Conservation (phyloP, 2,113 vertebrate genomes). For the Phaethornis superciliosus region DNA sequence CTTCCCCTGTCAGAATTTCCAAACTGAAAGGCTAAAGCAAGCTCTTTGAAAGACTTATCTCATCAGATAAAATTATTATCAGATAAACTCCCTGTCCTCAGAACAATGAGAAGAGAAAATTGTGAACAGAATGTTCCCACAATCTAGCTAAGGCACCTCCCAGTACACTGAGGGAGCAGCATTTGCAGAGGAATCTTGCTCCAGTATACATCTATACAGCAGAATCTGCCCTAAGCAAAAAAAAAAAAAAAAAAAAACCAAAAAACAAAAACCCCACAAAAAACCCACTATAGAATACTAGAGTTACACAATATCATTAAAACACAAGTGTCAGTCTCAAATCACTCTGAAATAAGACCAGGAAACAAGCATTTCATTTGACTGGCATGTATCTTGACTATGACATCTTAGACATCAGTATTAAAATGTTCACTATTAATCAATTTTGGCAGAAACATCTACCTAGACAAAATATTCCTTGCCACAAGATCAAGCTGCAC, state of each 20-base stretch:
- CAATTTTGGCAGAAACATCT: background rate
- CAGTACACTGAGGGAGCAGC: background rate
- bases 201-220: background rate
- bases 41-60: background rate
- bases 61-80: background rate
- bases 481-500: background rate
- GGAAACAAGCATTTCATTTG: background rate
- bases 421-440: accelerated
- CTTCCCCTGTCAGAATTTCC: background rate
- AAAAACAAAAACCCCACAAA: too few species aligned
- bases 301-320: background rate
- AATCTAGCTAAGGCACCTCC: background rate
- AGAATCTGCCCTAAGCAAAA: background rate
- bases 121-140: accelerated
- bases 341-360: background rate
- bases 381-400: background rate
- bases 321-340: background rate
- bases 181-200: background rate
- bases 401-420: background rate
- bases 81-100: background rate
- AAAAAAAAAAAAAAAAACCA: background rate
- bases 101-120: accelerated
- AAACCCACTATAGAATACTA: background rate
- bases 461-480: background rate
- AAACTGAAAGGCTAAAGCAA: background rate